These are phyloP conservation scores for Grammomys surdaster DNA, from an alignment of 2,113 vertebrate genomes.

Conservation along the genomic window DNA sequence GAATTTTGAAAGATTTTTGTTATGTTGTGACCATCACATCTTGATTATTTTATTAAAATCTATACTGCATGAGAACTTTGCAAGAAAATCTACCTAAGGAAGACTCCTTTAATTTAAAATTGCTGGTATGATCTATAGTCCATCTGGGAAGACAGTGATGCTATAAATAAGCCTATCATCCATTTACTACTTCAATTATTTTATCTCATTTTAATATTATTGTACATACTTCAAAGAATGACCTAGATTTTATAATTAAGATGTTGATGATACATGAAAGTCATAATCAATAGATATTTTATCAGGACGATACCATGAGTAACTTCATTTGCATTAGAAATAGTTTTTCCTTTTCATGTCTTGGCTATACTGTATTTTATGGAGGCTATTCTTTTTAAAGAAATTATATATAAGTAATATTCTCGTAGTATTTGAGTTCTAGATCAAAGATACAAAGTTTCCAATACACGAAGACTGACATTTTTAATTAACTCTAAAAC, in stretches of 20 bases:
- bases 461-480: not conserved
- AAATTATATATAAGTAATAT: not conserved
- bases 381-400: not conserved
- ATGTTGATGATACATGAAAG: not conserved
- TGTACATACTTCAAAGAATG: not conserved
- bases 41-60: not conserved
- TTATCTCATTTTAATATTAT: not conserved
- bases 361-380: not conserved
- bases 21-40: not conserved
- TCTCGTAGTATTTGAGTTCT: not conserved
- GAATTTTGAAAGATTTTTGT: constrained; percentile 1
- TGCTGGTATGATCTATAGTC: not conserved
- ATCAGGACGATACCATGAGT: not conserved
- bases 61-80: not conserved
- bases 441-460: not conserved
- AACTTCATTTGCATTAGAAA: not conserved
- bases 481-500: not conserved
- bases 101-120: constrained; percentile 28
- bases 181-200: constrained; percentile 29
- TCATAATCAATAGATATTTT: constrained; percentile 9
- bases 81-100: not conserved
- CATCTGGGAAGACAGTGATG: constrained; percentile 7
- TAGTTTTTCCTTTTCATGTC: not conserved
- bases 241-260: constrained; percentile 45
- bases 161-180: not conserved